Percentiles rank a stretch among this genome's conserved stretches.
Conservation (phyloP, 2,797 vertebrate species). For the Malacoraja senta region DNA sequence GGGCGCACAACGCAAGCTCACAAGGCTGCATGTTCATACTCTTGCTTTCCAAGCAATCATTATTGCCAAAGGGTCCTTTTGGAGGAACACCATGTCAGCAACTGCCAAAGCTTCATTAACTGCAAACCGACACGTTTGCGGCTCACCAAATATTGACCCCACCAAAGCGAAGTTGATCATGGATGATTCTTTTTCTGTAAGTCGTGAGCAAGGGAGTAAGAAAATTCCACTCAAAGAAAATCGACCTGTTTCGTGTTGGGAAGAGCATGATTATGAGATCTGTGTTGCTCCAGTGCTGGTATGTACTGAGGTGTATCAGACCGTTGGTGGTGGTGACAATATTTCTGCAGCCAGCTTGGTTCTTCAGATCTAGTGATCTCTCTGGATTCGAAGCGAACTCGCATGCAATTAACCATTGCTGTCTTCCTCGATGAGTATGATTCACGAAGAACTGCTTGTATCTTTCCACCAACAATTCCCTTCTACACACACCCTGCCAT, state of each 20-base stretch:
- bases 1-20: slow-evolving; percentile 51
- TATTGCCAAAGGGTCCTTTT: slow-evolving; percentile 61
- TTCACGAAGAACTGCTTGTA: neutral
- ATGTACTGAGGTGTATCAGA: slow-evolving; percentile 77
- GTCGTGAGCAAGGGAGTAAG: slow-evolving; percentile 65
- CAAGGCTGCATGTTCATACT: slow-evolving; percentile 71
- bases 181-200: slow-evolving; percentile 76
- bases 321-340: slow-evolving; percentile 76
- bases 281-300: slow-evolving; percentile 75
- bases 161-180: slow-evolving; percentile 72
- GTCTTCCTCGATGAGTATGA: neutral
- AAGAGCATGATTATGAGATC: slow-evolving; percentile 68
- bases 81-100: slow-evolving; percentile 80
- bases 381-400: neutral
- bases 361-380: slow-evolving; percentile 63
- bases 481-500: neutral
- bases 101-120: slow-evolving; percentile 74
- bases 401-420: neutral
- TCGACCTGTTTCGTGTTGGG: slow-evolving; percentile 71
- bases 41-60: slow-evolving; percentile 77
- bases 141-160: slow-evolving; percentile 67
- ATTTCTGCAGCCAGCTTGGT: slow-evolving; percentile 74
- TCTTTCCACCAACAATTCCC: neutral
- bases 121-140: slow-evolving; percentile 75
- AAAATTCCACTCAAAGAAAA: slow-evolving; percentile 65